A percentile compares a stretch with the other conserved stretches of the same genome.
Evolutionary conservation across 2,888 invertebrate genomes (phyloP).

Genomic region (Elmis aenea): DNA sequence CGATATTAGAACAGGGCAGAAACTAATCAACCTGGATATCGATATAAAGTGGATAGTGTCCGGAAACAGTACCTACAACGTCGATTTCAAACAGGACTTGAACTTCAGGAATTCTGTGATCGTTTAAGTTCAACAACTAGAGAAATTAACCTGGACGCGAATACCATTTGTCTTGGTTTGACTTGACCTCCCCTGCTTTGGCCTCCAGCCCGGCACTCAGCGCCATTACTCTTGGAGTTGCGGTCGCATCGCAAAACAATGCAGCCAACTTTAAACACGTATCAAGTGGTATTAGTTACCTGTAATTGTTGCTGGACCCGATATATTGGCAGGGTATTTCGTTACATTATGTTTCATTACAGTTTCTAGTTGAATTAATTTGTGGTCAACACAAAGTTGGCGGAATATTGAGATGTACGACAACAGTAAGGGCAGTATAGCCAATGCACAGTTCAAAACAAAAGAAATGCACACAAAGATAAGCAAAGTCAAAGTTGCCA

Average conservation of each 20-base stretch:
- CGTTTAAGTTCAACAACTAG: constrained; percentile 44
- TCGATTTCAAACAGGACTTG: constrained; percentile 26
- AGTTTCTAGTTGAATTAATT: constrained; percentile 38
- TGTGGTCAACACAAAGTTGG: too few relatives aligned
- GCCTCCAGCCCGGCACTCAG: constrained; percentile 25
- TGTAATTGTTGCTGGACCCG: constrained; percentile 40
- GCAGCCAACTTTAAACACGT: constrained; percentile 45
- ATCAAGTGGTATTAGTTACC: constrained; percentile 47
- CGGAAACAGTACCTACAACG: constrained; percentile 25
- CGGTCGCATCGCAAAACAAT: constrained; percentile 46
- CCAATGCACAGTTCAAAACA: too few relatives aligned
- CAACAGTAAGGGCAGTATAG: too few relatives aligned
- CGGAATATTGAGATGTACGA: too few relatives aligned
- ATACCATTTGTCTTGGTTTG: constrained; percentile 49
- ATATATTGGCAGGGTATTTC: constrained; percentile 42
- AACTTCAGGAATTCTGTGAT: constrained; percentile 41
- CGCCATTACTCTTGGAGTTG: constrained; percentile 45
- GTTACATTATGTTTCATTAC: constrained; percentile 43
- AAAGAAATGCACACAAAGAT: too few relatives aligned
- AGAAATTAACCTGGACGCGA: constrained; percentile 46
- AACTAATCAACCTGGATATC: constrained; percentile 26
- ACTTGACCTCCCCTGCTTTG: constrained; percentile 27
- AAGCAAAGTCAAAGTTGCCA: too few relatives aligned
- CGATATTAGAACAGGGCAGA: constrained; percentile 14
- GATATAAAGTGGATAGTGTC: constrained; percentile 25